These are phyloP conservation scores for Micronycteris hirsuta DNA, from an alignment of 2,113 vertebrate genomes.

Conservation along the genomic window DNA sequence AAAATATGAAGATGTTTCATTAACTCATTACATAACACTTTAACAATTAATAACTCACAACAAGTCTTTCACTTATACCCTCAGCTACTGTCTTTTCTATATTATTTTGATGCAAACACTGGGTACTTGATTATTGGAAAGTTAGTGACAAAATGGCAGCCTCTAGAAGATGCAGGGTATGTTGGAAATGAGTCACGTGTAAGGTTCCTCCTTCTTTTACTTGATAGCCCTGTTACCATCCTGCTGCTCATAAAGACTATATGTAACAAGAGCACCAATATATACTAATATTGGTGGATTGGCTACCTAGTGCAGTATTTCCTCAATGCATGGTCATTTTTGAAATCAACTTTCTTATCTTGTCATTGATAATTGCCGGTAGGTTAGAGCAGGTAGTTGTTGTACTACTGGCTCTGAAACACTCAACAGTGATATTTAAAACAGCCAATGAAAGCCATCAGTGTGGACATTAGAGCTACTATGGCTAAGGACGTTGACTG, in stretches of 20 bases:
- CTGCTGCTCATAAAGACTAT: background rate
- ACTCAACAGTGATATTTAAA: background rate
- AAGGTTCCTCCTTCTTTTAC: background rate
- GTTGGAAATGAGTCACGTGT: background rate
- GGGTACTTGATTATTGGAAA: background rate
- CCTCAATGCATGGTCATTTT: background rate
- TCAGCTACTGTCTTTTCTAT: background rate
- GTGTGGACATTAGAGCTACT: background rate
- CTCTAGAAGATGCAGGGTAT: background rate
- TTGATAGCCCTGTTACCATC: background rate
- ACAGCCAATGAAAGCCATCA: background rate
- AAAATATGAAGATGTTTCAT: background rate
- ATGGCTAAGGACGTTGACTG: background rate
- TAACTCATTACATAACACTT: background rate
- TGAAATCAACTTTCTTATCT: background rate
- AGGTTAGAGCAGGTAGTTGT: background rate
- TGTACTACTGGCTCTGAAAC: background rate
- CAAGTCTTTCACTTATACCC: background rate
- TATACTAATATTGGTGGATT: background rate
- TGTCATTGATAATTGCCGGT: background rate
- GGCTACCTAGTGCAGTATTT: background rate
- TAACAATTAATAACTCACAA: background rate
- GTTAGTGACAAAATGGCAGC: background rate
- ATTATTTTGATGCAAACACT: background rate
- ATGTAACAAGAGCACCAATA: background rate